A percentile compares a stretch with the other conserved stretches of the same genome.
Conservation (phyloP, 2,888 invertebrate genomes). For the Xestia sexstrigata region DNA sequence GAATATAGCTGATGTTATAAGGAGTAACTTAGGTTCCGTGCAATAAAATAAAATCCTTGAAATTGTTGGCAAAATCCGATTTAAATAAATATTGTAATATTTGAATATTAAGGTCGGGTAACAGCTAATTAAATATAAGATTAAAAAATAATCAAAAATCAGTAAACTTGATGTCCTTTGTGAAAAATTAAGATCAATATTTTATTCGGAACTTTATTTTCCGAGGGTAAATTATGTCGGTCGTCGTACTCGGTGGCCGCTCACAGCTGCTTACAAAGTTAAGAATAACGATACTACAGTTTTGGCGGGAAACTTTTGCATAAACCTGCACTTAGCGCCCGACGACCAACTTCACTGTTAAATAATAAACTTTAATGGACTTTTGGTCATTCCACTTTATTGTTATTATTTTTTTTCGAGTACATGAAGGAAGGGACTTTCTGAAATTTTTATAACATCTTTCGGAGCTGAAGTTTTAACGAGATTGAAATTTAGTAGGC, state of each 20-base stretch:
- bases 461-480: slow-evolving; percentile 60
- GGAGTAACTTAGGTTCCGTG: too few species aligned
- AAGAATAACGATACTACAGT: slow-evolving; percentile 75
- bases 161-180: not conserved
- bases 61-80: too few species aligned
- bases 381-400: slow-evolving; percentile 66
- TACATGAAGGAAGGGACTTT: slow-evolving; percentile 56
- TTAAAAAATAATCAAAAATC: not conserved
- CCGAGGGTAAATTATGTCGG: slow-evolving; percentile 57
- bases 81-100: too few species aligned
- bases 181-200: slow-evolving; percentile 49
- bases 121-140: too few species aligned
- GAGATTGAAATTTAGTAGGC: slow-evolving; percentile 58
- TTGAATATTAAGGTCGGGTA: too few species aligned
- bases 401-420: slow-evolving; percentile 60
- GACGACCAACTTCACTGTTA: slow-evolving; percentile 68
- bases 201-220: slow-evolving; percentile 60
- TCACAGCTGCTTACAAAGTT: slow-evolving; percentile 75
- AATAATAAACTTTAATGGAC: slow-evolving; percentile 74
- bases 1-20: too few species aligned
- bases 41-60: too few species aligned
- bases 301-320: slow-evolving; percentile 71
- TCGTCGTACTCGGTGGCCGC: slow-evolving; percentile 59
- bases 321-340: slow-evolving; percentile 73
- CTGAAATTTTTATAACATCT: slow-evolving; percentile 65